Evolutionary conservation across 2,888 invertebrate species (phyloP), one percentile per base, ranked within the genome.

Genomic region (Nymphalis c-album): DNA sequence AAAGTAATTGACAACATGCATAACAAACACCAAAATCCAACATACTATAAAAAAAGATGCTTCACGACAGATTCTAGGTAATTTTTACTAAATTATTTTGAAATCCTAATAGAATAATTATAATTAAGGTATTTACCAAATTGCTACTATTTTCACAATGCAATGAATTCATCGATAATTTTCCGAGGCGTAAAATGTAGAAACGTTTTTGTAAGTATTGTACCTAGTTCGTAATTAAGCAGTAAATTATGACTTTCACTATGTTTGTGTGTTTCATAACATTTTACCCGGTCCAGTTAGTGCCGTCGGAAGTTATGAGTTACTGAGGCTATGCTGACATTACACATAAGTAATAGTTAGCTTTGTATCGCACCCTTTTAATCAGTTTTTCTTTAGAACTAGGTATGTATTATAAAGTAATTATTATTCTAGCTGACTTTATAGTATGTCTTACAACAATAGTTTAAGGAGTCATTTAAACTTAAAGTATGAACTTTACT

Each of bases 201-300:
- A 70, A 67, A 67, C 61, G 31, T 63, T 63, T 67, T 67, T 64
- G 70, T 61, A 67, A 70, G 31, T 10, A 40, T 13, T 40, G 60
- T 61, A 59, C 53, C 22, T 46, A 48, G 62, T 53, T 64, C 64
- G 70, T 58, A 70, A 66, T 70, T 58, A 69, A 71, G 60, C 67
- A 64, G 69, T 71, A 64, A 70, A 71, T 71, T 63, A 71, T 65
- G 53, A 62, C 71, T 71, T 71, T 71, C 71, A 64, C 71, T 70
- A 45, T 22, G 57, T 62, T 7, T 57, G 35, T 13, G 46, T 62
- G 62, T 68, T 67, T 71, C 71, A 58, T 64, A 71, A 71, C 67
- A 47, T 48, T 51, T 55, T 67, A 62, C 67, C 57, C 71, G 71
- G 70, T 67, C 70, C 67, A 71, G 46, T 71, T 71, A 58, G 45